Evolutionary conservation across 2,113 vertebrate genomes (phyloP).

Genomic region (Ailuropoda melanoleuca): DNA sequence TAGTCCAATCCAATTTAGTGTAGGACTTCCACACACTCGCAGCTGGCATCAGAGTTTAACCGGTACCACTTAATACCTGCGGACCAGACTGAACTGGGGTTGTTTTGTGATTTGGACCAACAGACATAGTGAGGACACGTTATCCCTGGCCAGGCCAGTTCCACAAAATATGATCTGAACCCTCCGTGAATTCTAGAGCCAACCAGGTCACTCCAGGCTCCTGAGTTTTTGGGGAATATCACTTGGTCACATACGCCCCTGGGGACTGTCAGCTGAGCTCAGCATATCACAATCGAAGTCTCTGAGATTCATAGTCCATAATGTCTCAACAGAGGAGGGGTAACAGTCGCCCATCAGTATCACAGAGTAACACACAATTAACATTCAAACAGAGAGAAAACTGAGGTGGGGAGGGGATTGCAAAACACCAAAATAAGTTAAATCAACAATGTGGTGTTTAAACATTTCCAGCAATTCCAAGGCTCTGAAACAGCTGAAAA

Average conservation of each 20-base stretch:
- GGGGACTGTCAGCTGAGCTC: not conserved
- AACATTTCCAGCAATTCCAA: slow-evolving; percentile 65
- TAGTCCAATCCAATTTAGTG: not conserved
- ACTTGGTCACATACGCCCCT: not conserved
- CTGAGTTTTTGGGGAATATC: not conserved
- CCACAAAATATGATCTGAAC: not conserved
- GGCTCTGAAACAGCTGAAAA: slow-evolving; percentile 69
- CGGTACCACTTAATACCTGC: not conserved
- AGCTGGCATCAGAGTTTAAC: not conserved
- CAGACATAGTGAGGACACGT: not conserved
- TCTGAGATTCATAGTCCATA: not conserved
- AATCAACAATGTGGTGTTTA: slow-evolving; percentile 62
- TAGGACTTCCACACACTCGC: not conserved
- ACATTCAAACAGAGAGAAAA: slow-evolving; percentile 38
- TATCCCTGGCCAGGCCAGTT: not conserved
- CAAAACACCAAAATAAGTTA: slow-evolving; percentile 66
- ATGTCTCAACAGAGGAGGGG: not conserved
- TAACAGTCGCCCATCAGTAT: not conserved
- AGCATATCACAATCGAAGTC: not conserved
- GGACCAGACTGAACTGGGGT: not conserved
- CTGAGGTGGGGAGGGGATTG: not conserved
- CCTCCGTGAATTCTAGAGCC: not conserved
- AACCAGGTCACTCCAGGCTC: not conserved
- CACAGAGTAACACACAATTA: slow-evolving; percentile 3
- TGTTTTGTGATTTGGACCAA: not conserved